Conservation (phyloP, 2,113 vertebrate species). For the Melanerpes aurifrons region DNA sequence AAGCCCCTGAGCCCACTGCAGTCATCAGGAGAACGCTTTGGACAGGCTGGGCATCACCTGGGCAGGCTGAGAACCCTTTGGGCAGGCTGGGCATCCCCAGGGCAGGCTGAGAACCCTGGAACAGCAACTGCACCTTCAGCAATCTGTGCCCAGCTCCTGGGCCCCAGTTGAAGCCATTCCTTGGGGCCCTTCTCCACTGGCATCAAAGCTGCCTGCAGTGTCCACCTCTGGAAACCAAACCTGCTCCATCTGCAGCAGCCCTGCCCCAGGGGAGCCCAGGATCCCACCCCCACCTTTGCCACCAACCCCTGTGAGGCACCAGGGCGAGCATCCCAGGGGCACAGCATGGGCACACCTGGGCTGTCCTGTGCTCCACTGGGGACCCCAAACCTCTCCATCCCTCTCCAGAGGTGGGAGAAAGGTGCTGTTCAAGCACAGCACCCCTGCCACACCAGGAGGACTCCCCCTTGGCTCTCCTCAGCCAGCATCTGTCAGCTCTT, state of each 20-base stretch:
- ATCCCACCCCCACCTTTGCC: too few relatives aligned
- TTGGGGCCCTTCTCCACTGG: fast-evolving
- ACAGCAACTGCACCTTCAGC: too few relatives aligned
- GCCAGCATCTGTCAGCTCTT: neutral
- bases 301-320: fast-evolving
- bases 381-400: neutral
- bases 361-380: fast-evolving
- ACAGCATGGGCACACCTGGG: fast-evolving
- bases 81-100: too few relatives aligned
- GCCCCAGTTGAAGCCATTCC: neutral
- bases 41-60: too few relatives aligned
- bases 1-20: neutral
- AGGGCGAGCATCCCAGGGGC: neutral
- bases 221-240: neutral
- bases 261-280: neutral
- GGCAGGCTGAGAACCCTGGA: too few relatives aligned
- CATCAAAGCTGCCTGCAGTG: neutral
- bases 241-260: neutral
- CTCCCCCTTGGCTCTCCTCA: neutral
- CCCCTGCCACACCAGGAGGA: neutral
- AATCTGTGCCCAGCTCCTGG: neutral
- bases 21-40: too few relatives aligned
- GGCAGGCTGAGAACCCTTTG: too few relatives aligned
- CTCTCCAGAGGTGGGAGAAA: neutral
- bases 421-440: neutral